phyloP scores from a whole-genome alignment of 64 coral and sea anemone species.

The Dendrophyllia cribrosa region DNA sequence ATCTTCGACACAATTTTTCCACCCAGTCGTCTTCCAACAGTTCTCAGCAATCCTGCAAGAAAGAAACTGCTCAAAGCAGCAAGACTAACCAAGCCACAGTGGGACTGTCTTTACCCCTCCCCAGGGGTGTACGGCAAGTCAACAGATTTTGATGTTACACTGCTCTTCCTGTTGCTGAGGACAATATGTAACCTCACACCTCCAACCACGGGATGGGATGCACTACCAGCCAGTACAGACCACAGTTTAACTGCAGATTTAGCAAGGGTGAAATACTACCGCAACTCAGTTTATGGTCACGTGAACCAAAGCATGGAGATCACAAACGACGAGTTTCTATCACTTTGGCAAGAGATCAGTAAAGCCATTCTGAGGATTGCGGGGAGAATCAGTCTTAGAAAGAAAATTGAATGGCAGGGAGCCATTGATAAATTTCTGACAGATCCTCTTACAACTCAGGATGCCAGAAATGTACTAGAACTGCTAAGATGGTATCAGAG shows the following conservation, averaged over 20 bases:
- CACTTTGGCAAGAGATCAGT: slow-evolving; percentile 24
- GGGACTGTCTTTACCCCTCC: background rate
- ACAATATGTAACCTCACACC: slow-evolving; percentile 2
- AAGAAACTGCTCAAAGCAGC: background rate
- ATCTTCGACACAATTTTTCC: background rate
- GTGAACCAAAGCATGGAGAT: slow-evolving; percentile 3
- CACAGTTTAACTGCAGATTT: background rate
- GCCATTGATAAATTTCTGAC: no score
- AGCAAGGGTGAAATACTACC: background rate
- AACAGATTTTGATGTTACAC: slow-evolving; percentile 1
- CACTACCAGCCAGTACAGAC: background rate
- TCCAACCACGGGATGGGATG: slow-evolving; percentile 10
- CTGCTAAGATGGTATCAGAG: no score
- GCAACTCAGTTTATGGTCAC: slow-evolving; percentile 33
- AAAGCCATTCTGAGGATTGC: background rate
- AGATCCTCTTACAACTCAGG: no score
- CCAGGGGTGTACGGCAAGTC: background rate
- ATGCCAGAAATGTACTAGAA: no score
- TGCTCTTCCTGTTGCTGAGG: background rate
- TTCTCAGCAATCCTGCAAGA: background rate
- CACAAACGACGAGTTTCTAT: background rate
- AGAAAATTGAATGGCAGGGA: no score
- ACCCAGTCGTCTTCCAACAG: background rate
- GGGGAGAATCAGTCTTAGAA: background rate
- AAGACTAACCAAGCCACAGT: background rate